Evolutionary conservation across 2,797 vertebrate species (phyloP), one percentile per base, ranked within the genome.

Genomic region (Babyrousa celebensis): DNA sequence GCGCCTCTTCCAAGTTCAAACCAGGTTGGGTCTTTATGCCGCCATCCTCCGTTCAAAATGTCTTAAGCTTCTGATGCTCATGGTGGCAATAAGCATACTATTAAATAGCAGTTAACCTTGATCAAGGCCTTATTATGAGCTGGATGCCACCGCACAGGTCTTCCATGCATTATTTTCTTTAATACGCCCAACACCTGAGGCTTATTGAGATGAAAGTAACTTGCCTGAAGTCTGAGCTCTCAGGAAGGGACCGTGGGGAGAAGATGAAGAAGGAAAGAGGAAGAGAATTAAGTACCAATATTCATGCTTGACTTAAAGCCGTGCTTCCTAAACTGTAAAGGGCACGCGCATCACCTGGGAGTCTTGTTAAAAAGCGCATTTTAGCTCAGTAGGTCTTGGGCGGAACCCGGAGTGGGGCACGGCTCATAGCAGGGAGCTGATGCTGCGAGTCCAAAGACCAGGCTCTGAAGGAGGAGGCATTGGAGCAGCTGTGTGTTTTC

Each of bases 91-190:
- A 48, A 40, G 74, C 52, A 29, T 14, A 21, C 78, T 54, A n/a
- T 79, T 83, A 78, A 89, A n/a, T 58, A 65, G 43, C 43, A 74
- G 87, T 71, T 89, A 65, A n/a, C 77, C 60, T 93, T 94, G 94
- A 85, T 85, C 87, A 43, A 89, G 72, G 83, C 71, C 89, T 96
- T 83, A 83, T 1, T 7, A 5, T 29, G 29, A 56, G 85, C 79
- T 54, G 6, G 32, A 63, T 23, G 40, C 75, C 63, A 11, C 48
- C 1, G 25, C 48, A 25, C 1, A 0, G 60, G 10, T 82, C 89
- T 85, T 75, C n/a, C 27, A 17, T 12, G 23, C 17, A 0, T 74
- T 29, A 36, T 72, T 97, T 89, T 87, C 65, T 71, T 78, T 92
- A 56, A 85, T 84, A 70, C 82, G 70, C n/a, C 68, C 88, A 78